A percentile compares a stretch with the other conserved stretches of the same genome.
phyloP scores from a whole-genome alignment of 2,888 invertebrate species.

The Plebejus melissa region DNA sequence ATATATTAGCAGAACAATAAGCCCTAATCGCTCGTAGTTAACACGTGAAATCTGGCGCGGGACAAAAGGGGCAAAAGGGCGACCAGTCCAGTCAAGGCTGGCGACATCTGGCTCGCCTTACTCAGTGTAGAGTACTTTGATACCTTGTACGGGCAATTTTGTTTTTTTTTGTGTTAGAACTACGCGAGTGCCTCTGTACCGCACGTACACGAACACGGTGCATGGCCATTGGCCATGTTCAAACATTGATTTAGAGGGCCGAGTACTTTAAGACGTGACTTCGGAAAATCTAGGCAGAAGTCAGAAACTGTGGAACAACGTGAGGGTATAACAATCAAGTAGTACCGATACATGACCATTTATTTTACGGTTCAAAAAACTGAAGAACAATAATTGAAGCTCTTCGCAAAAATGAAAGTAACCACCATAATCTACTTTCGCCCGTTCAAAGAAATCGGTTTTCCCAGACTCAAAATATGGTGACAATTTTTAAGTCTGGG shows the following conservation, averaged over 20 bases:
- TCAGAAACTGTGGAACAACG: not conserved
- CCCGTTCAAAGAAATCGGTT: not conserved
- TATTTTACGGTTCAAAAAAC: not conserved
- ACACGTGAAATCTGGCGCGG: conserved; percentile 10
- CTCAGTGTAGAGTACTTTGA: not conserved
- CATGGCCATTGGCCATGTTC: not conserved
- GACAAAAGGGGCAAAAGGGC: conserved; percentile 25
- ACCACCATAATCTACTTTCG: conserved; percentile 2
- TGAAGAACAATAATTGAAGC: not conserved
- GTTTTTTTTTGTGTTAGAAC: conserved; percentile 1
- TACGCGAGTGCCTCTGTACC: not conserved
- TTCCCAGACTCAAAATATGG: not conserved
- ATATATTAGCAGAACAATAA: conserved; percentile 8
- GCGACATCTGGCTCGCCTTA: conserved; percentile 21
- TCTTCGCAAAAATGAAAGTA: not conserved
- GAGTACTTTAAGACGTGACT: not conserved
- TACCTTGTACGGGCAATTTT: conserved; percentile 10
- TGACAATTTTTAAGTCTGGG: not conserved
- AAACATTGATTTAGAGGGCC: not conserved
- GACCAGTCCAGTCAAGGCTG: conserved; percentile 20
- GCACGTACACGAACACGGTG: not conserved
- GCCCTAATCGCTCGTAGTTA: not conserved
- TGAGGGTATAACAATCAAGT: not conserved
- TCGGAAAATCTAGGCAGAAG: not conserved
- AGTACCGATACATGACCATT: not conserved